Evolutionary conservation across 2,888 invertebrate genomes (phyloP).

Genomic region (Apoda limacodes): DNA sequence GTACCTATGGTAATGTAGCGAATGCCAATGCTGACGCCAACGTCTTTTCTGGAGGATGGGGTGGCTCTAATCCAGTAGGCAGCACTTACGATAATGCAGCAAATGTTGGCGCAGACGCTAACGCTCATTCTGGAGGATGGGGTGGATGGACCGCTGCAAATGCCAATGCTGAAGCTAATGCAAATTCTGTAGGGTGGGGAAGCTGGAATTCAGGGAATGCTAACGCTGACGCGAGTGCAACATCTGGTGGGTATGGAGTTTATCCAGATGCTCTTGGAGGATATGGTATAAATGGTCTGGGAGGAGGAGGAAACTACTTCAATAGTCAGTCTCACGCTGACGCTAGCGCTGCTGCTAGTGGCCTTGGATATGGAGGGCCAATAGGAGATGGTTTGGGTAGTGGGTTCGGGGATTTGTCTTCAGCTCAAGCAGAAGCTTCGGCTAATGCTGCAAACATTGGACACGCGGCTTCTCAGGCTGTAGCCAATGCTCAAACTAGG

Average conservation of each 20-base stretch:
- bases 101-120: slow-evolving; percentile 16
- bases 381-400: no score
- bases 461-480: no score
- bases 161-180: slow-evolving; percentile 17
- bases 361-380: no score
- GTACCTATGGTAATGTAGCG: slow-evolving; percentile 18
- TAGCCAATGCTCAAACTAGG: slow-evolving; percentile 6
- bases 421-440: slow-evolving; percentile 10
- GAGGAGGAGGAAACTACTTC: no score
- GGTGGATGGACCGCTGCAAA: slow-evolving; percentile 5
- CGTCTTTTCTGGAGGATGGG: slow-evolving; percentile 6
- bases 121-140: slow-evolving; percentile 10
- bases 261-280: slow-evolving; percentile 5
- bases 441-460: no score
- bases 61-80: slow-evolving; percentile 6
- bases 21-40: slow-evolving; percentile 16
- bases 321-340: slow-evolving; percentile 13
- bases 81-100: slow-evolving; percentile 13
- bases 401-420: no score
- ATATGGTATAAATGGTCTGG: not conserved
- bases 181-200: slow-evolving; percentile 8
- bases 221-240: slow-evolving; percentile 16
- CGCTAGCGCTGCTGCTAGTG: slow-evolving; percentile 7
- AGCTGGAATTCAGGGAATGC: slow-evolving; percentile 14
- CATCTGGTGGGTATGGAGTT: slow-evolving; percentile 2